Evolutionary conservation across 1,140 invertebrate genomes (phyloP).

Genomic region (Probaryconus sp.): DNA sequence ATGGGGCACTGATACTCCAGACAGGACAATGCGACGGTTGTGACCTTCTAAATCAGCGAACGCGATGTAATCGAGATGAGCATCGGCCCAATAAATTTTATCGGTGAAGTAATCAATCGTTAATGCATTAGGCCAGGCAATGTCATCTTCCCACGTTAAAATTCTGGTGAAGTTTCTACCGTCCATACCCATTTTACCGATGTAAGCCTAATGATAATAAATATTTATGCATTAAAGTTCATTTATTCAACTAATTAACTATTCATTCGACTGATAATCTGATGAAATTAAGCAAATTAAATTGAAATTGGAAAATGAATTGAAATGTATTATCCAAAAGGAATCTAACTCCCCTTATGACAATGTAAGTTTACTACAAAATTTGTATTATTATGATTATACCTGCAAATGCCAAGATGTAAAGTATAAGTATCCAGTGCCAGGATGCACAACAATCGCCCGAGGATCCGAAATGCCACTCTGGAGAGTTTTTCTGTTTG

Average conservation of each 20-base stretch:
- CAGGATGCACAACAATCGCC: slow-evolving; percentile 96
- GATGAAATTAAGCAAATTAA: too few species aligned
- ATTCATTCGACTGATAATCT: too few species aligned
- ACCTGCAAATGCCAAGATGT: slow-evolving; percentile 94
- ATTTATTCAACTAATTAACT: too few species aligned
- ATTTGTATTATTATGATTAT: slow-evolving; percentile 17
- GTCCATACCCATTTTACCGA: slow-evolving; percentile 98
- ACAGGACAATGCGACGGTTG: slow-evolving; percentile 89
- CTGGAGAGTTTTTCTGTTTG: slow-evolving; percentile 91
- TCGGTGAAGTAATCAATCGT: slow-evolving; percentile 98
- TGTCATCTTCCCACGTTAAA: slow-evolving; percentile 94
- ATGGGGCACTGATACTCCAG: slow-evolving; percentile 90
- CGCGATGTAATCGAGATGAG: slow-evolving; percentile 98
- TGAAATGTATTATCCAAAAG: too few species aligned
- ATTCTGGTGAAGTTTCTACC: slow-evolving; percentile 94
- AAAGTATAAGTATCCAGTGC: slow-evolving; percentile 95
- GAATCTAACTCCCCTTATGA: too few species aligned
- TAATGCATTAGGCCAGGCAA: slow-evolving; percentile 98
- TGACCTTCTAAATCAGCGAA: slow-evolving; percentile 94
- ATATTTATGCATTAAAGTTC: slow-evolving; percentile 6
- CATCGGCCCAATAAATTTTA: slow-evolving; percentile 97
- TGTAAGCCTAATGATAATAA: slow-evolving; percentile 86
- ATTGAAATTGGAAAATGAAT: too few species aligned
- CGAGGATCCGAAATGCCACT: slow-evolving; percentile 94
- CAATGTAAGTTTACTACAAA: too few species aligned